Evolutionary conservation across 1,140 invertebrate species (phyloP), one percentile per base, ranked within the genome.

Genomic region (Drosophila truncata): DNA sequence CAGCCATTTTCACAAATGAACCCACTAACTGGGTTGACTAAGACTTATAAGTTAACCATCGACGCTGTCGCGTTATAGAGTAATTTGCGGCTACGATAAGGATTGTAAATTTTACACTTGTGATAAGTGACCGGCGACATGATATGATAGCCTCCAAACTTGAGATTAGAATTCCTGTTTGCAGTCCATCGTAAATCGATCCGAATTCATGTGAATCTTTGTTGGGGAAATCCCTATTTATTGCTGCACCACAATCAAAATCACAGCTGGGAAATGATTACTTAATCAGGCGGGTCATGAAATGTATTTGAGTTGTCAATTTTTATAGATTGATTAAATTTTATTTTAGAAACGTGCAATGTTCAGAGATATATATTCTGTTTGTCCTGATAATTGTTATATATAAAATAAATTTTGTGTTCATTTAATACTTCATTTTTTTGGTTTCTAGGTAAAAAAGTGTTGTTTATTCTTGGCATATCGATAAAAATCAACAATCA

Each of bases 1-100:
- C 44, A 16, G 76, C 31, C 85, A 90, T 90, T 67, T 64, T 71
- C 44, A 49, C 31, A 59, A 90, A 71, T 90, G 78, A 85, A 59
- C 29, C 33, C 11, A 13, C 6, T 33, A 46, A 46, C 18, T 57
- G 75, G 10, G 27, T 25, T 44, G 41, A 55, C 29, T 39, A 29
- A 25, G 33, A 25, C 44, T 84, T 88, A 80, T 67, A 82, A 73
- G 27, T 23, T 46, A 18, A 31, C 23, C 4, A 33, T 59, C 14
- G 16, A 39, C 37, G 39, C n/a, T 63, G 37, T 49, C 59, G 62
- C 9, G n/a, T 66, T 54, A 25, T n/a, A n/a, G 23, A 75, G 65
- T 73, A 54, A 75, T 67, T 82, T 78, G 65, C 60, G 59, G 52
- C 37, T 35, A 58, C 57, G 76, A 77, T 85, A 81, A 63, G 61